Base-by-base conservation (phyloP, 2,888 invertebrate species). In the Lasioglossum pauxillum region DNA sequence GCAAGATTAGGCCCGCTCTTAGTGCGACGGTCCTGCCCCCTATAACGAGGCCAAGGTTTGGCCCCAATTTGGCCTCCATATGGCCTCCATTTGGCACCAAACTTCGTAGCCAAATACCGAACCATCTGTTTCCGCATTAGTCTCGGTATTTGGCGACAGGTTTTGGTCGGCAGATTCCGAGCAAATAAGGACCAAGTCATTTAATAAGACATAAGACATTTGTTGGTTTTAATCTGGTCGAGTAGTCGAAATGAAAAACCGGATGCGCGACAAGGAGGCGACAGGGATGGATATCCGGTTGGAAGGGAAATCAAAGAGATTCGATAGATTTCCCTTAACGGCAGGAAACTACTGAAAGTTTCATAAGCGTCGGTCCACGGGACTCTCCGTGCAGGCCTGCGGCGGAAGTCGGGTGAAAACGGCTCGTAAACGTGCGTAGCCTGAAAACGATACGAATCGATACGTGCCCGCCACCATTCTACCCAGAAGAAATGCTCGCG, bases 371-470 rank as follows among this genome's bases (percentile, higher is more conserved):
- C 31, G 72, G 78, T 71, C 80, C 67, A 74, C 44, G 31, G 31
- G 75, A 67, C 67, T 31, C 46, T 69, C 67, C 2, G 14, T 49
- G 75, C 69, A 75, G 75, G 84, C 85, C 83, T 83, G 80, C 91
- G 85, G 87, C 91, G 91, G 91, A 91, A 91, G 91, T 91, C 87
- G 81, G 75, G 91, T 91, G 91, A 90, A 91, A 91, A 91, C 91
- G 90, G 85, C 86, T 80, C 41, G 89, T 83, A 72, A 89, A 89
- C 91, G 91, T 91, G 91, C 88, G 87, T 81, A 85, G 91, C 89
- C 83, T 91, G 91, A 78, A 89, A 90, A 91, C 83, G 85, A 84
- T 73, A 78, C 78, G 85, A 90, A 88, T 83, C 87, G 86, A 86
- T 84, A 88, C 69, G 85, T 75, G 49, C n/a, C 38, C 60, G 53